These are phyloP conservation scores for Procavia capensis DNA, from an alignment of 2,113 vertebrate species.

Conservation along the genomic window DNA sequence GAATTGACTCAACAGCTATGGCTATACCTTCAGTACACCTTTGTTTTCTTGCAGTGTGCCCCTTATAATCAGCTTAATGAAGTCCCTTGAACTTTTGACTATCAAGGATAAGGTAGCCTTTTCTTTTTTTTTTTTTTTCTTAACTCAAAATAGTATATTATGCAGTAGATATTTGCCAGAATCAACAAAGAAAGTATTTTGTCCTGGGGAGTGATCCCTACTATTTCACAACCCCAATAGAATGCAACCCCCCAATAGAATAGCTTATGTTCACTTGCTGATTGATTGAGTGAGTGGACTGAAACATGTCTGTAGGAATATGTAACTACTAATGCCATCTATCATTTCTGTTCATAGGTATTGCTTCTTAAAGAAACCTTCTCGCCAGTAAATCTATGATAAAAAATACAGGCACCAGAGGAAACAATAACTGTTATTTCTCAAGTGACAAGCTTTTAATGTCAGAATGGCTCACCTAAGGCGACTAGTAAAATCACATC, in stretches of 20 bases:
- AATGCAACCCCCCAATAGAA: neutral
- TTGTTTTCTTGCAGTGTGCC: neutral
- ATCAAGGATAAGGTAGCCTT: neutral
- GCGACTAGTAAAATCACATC: constrained; percentile 88
- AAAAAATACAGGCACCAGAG: constrained; percentile 76
- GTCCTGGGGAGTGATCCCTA: neutral
- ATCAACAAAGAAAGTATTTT: constrained; percentile 18
- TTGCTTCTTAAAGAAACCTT: constrained; percentile 78
- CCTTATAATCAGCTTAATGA: neutral
- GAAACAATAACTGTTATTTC: constrained; percentile 56
- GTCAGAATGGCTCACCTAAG: constrained; percentile 91
- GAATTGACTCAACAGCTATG: too few relatives aligned
- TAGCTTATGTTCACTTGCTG: constrained; percentile 16
- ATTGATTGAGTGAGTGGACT: constrained; percentile 38
- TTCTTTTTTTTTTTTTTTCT: constrained; percentile 42
- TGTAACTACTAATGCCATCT: constrained; percentile 47
- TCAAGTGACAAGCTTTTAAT: constrained; percentile 77
- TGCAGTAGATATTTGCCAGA: constrained; percentile 1
- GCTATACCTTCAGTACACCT: neutral
- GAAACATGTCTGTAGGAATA: neutral
- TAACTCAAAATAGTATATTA: neutral
- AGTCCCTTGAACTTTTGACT: neutral
- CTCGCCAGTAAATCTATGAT: constrained; percentile 77
- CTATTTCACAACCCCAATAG: neutral
- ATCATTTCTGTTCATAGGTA: constrained; percentile 83